Evolutionary conservation across 2,888 invertebrate genomes (phyloP).

Genomic region (Callyntrura sp.): DNA sequence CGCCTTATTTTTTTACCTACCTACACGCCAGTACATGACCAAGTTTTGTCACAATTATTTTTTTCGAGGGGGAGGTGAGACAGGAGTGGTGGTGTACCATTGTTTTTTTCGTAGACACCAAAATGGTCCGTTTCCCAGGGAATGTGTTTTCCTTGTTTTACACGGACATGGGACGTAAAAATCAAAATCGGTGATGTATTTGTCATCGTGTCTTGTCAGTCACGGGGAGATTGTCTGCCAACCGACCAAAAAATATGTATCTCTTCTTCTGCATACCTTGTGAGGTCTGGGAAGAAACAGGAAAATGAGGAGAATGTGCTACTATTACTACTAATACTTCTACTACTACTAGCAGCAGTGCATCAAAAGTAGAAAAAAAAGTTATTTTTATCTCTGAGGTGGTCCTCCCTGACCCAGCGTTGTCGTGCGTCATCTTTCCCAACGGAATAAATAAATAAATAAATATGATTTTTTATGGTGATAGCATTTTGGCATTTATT

Average conservation of each 20-base stretch:
- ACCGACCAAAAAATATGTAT: background rate
- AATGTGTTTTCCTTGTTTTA: no score
- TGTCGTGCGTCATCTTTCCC: background rate
- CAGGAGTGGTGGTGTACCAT: background rate
- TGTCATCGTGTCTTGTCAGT: no score
- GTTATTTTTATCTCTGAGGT: slow-evolving; percentile 57
- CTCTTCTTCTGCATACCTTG: no score
- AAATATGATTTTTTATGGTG: background rate
- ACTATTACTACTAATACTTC: no score
- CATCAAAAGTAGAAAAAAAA: background rate
- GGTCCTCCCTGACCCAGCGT: slow-evolving; percentile 17
- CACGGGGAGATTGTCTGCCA: no score
- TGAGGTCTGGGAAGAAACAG: no score
- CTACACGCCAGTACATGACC: background rate
- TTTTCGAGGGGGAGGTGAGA: background rate
- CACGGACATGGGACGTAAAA: background rate
- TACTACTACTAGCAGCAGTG: background rate
- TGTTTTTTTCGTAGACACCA: no score
- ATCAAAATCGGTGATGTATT: no score
- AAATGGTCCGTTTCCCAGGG: no score
- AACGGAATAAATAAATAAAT: slow-evolving; percentile 9
- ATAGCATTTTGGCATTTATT: background rate
- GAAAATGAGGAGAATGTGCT: no score
- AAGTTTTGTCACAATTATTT: slow-evolving; percentile 1
- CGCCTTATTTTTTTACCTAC: background rate